Percentiles rank a stretch among this genome's conserved stretches.
phyloP scores from a whole-genome alignment of 2,888 invertebrate genomes.

The Troides aeacus region DNA sequence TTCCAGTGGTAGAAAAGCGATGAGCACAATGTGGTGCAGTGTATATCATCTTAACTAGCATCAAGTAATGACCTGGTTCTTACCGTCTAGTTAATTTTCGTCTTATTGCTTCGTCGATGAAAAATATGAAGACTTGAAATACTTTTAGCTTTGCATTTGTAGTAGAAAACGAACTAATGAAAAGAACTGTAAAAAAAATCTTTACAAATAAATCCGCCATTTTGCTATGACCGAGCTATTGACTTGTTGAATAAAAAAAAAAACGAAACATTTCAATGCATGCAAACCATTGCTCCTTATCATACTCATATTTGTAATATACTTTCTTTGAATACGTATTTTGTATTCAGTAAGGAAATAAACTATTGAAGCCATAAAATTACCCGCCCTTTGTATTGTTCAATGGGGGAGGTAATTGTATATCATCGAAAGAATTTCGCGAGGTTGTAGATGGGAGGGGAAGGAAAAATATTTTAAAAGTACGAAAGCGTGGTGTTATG shows the following conservation, averaged over 20 bases:
- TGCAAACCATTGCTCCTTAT: background rate
- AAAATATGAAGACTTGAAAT: no score
- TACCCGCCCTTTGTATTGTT: conserved; percentile 17
- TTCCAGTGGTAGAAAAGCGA: no score
- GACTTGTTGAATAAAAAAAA: background rate
- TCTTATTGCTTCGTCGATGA: no score
- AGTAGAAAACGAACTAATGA: no score
- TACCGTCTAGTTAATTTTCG: no score
- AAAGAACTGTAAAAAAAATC: no score
- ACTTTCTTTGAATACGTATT: conserved; percentile 12
- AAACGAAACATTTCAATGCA: conserved; percentile 3
- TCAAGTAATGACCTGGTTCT: no score
- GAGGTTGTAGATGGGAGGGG: background rate
- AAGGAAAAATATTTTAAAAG: conserved; percentile 14
- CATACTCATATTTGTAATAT: conserved; percentile 2
- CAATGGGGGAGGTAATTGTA: conserved; percentile 23
- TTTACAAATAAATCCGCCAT: no score
- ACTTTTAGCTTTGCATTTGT: no score
- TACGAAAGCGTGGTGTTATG: conserved; percentile 12
- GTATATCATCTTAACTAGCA: no score
- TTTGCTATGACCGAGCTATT: no score
- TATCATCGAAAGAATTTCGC: conserved; percentile 7
- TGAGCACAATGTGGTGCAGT: no score
- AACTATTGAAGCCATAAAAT: conserved; percentile 25
- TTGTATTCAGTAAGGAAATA: conserved; percentile 15